Evolutionary conservation across 1,140 invertebrate genomes (phyloP), one percentile per base, ranked within the genome.

Genomic region (Hetaerina americana): DNA sequence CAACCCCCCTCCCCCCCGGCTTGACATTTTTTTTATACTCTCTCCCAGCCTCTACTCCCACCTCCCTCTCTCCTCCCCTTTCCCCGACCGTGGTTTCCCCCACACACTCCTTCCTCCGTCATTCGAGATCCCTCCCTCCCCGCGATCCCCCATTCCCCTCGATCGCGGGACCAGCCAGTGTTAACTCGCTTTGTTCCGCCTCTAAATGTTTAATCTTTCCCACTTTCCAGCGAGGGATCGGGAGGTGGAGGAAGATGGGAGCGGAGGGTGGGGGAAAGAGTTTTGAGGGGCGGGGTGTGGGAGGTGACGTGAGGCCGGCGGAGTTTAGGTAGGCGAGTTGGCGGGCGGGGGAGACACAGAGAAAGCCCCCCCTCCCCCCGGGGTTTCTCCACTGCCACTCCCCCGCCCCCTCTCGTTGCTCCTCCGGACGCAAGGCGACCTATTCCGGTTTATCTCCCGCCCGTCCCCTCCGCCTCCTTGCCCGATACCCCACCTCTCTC

Each of bases 391-490:
- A 70, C 29, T 71, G 70, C 70, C 74, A 72, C 26, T 18, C 66
- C 72, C 68, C 74, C 75, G 67, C 73, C 76, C 70, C 75, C 74
- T 75, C 75, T 72, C 75, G 73, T 71, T 70, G 71, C 49, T 26
- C 68, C 68, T 67, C 29, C 26, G n/a, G 22, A 29, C 66, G 26
- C 70, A 76, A 77, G 78, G 80, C 78, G 79, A 82, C 82, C 79
- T 82, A 57, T 57, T 57, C 40, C 40, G 40, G 40, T 57, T 57
- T 18, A 18, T n/a, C 22, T 18, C 18, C 31, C 31, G 18, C 31
- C 31, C 40, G 15, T 57, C 40, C 22, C 40, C 15, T 40, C 18
- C 6, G 6, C 31, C 31, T 40, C n/a, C n/a, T n/a, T n/a, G n/a
- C n/a, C n/a, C n/a, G n/a, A n/a, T n/a, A n/a, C n/a, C n/a, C n/a